These are phyloP conservation scores for Caenorhabditis sulstoni DNA, from an alignment of 2,888 invertebrate species.

Conservation along the genomic window DNA sequence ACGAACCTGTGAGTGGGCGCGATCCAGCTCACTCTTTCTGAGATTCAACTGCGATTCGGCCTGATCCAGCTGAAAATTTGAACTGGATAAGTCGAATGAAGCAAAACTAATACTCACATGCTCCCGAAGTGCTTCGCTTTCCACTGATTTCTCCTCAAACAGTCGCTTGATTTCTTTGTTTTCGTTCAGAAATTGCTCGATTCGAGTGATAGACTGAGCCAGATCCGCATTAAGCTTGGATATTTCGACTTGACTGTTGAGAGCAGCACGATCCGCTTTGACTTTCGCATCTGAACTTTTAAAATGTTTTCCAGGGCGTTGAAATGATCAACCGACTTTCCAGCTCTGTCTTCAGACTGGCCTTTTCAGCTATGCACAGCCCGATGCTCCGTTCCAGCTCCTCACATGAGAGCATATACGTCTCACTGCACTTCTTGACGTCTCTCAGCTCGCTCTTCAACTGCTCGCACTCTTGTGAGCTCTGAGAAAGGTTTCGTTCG, in stretches of 20 bases:
- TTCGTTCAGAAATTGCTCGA: conserved; percentile 51
- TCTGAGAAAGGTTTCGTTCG: background rate
- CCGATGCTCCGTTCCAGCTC: conserved; percentile 30
- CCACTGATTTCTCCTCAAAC: conserved; percentile 42
- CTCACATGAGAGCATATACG: conserved; percentile 3
- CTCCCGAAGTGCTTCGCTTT: conserved; percentile 50
- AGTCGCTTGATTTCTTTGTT: conserved; percentile 38
- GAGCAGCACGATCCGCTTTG: conserved; percentile 12
- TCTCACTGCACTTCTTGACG: conserved; percentile 20
- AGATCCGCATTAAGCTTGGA: conserved; percentile 40
- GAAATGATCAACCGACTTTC: conserved; percentile 16
- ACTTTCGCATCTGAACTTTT: conserved; percentile 11
- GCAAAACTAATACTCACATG: conserved; percentile 16
- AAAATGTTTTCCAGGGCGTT: background rate
- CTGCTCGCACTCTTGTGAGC: conserved; percentile 49
- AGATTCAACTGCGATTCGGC: conserved; percentile 18
- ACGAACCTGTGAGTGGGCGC: conserved; percentile 14
- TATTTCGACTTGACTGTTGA: conserved; percentile 22
- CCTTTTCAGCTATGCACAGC: conserved; percentile 23
- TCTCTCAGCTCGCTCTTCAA: conserved; percentile 46
- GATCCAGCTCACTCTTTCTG: conserved; percentile 24
- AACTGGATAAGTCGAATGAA: background rate
- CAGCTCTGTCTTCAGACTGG: conserved; percentile 11
- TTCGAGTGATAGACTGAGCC: conserved; percentile 39
- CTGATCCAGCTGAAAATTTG: conserved; percentile 27